Evolutionary conservation across 2,113 vertebrate genomes (phyloP).

Genomic region (Archilochus colubris): DNA sequence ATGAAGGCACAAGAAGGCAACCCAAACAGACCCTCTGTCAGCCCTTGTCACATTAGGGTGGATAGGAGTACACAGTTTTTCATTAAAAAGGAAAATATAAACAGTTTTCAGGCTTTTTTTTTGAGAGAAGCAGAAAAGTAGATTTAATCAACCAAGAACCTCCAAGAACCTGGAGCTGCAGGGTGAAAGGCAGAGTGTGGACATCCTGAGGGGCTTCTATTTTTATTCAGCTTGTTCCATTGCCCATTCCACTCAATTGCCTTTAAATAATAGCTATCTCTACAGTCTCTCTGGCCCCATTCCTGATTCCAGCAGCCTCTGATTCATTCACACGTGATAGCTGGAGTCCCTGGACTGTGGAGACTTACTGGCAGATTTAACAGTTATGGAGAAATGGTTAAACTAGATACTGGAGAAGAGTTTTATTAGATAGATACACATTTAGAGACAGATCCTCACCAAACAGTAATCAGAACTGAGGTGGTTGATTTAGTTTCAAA

Average conservation of each 20-base stretch:
- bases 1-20: not conserved
- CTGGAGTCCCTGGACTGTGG: not conserved
- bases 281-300: not conserved
- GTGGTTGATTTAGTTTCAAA: not conserved
- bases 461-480: constrained; percentile 8
- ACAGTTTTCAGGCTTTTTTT: not conserved
- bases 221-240: constrained; percentile 31
- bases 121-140: not conserved
- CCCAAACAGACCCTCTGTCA: not conserved
- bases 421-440: not conserved
- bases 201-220: not conserved
- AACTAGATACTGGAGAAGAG: not conserved
- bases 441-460: not conserved
- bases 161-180: not conserved
- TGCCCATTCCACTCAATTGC: constrained; percentile 49
- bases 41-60: not conserved
- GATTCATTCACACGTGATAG: constrained; percentile 7
- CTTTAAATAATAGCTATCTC: constrained; percentile 45
- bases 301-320: constrained; percentile 3
- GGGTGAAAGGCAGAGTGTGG: not conserved
- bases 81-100: not conserved
- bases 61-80: not conserved
- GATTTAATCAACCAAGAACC: constrained; percentile 16
- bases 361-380: constrained; percentile 10
- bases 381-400: not conserved